Evolutionary conservation across 2,797 vertebrate species (phyloP).

Genomic region (Sciurus vulgaris): DNA sequence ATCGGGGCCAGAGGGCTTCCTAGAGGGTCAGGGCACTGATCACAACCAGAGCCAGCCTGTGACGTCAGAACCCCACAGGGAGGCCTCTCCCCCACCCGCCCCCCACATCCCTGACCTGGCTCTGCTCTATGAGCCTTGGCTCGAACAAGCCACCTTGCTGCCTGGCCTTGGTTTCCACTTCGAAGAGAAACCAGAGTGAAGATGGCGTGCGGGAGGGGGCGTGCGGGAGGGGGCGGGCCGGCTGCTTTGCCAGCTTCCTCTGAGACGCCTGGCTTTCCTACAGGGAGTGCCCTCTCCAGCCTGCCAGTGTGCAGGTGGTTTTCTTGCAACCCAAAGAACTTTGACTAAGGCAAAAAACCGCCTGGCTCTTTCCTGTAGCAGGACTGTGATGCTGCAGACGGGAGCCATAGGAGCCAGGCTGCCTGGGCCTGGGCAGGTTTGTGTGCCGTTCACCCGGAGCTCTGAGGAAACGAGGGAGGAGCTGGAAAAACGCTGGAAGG

Average conservation of each 20-base stretch:
- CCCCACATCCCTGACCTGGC: too few species aligned
- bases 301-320: neutral
- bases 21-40: neutral
- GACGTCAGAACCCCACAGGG: too few species aligned
- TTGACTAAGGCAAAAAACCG: neutral
- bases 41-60: neutral
- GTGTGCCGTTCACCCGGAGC: neutral
- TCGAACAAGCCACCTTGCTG: too few species aligned
- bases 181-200: too few species aligned
- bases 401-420: accelerated
- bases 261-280: neutral
- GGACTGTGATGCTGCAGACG: accelerated
- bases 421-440: neutral
- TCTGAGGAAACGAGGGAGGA: neutral
- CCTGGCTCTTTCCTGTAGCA: neutral
- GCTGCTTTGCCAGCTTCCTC: neutral
- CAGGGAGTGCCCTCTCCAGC: neutral
- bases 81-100: too few species aligned
- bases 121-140: too few species aligned
- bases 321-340: neutral
- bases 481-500: neutral
- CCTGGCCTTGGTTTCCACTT: too few species aligned
- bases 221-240: too few species aligned
- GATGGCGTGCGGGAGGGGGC: too few species aligned
- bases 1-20: neutral